Evolutionary conservation across 2,888 invertebrate species (phyloP), one percentile per base, ranked within the genome.

Genomic region (Lacanobia oleracea): DNA sequence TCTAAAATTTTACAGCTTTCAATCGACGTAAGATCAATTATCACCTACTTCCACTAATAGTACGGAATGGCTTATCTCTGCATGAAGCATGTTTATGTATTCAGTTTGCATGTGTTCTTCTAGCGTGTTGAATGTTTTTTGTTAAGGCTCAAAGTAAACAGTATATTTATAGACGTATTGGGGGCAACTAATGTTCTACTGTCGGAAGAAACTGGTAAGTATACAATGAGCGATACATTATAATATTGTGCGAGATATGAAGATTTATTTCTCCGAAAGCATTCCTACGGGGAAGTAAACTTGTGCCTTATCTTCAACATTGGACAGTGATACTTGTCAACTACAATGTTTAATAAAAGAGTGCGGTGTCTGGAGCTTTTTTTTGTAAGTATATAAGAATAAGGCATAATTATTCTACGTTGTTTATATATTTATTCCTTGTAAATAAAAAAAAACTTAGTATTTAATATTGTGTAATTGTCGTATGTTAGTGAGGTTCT

Each of bases 1-100:
- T 54, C 53, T 48, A 2, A 64, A 40, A 56, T 50, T 45, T 18
- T 16, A 43, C 23, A 45, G 9, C 9, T 68, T 40, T 37, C 5
- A 48, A 60, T 48, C 12, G n/a, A 18, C 3, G 59, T 78, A 37
- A 73, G 69, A 74, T 56, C 45, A 62, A 61, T 67, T 75, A 79
- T 82, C 62, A 59, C 18, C 65, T 33, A 75, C 12, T 64, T 81
- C 45, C 1, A 75, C 67, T 82, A 75, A 81, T 82, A 62, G 48
- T 67, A 59, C 27, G 67, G 73, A 27, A 80, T 77, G 81, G 80
- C 69, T 76, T 81, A 72, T 67, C 71, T 82, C 67, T 71, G 76
- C 81, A 84, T 83, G 84, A n/a, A 33, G 86, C 81, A 83, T 87
- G 79, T 77, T 84, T 75, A 63, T 75, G 77, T 79, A 53, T 67